Percentiles rank a stretch among this genome's conserved stretches.
These are phyloP conservation scores for Eilema sororculum DNA, from an alignment of 2,888 invertebrate genomes.

Conservation along the genomic window DNA sequence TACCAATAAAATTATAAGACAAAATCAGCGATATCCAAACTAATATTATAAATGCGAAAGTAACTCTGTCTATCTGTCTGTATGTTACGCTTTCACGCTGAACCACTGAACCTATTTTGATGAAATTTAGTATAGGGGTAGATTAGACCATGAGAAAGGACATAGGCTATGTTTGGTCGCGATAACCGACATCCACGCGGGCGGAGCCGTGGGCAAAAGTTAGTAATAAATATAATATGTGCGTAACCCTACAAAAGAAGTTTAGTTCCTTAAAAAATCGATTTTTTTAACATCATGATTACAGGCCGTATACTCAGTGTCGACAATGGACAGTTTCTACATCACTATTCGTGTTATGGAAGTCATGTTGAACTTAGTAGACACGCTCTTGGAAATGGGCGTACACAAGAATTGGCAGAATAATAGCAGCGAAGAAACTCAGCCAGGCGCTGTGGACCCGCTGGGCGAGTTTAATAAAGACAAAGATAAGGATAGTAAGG, in stretches of 20 bases:
- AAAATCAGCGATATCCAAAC: too few species aligned
- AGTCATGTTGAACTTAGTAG: conserved; percentile 96
- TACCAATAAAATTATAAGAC: too few species aligned
- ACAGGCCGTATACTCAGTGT: conserved; percentile 95
- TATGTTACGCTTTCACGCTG: too few species aligned
- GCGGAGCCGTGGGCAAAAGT: too few species aligned
- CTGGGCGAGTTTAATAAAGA: conserved; percentile 75
- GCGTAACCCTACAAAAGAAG: background rate
- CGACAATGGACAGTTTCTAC: conserved; percentile 93
- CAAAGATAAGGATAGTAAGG: conserved; percentile 80
- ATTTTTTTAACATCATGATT: conserved; percentile 20
- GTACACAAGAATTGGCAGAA: conserved; percentile 89
- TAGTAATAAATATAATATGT: too few species aligned
- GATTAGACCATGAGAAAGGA: too few species aligned
- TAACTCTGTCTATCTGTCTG: too few species aligned
- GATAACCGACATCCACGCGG: too few species aligned
- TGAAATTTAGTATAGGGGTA: too few species aligned
- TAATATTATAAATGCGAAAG: too few species aligned
- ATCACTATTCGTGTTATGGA: conserved; percentile 96
- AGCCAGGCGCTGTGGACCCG: conserved; percentile 72
- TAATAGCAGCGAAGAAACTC: conserved; percentile 73
- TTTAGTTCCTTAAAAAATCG: background rate
- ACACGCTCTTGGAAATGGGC: conserved; percentile 96
- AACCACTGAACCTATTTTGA: too few species aligned
- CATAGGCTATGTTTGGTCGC: too few species aligned